Conservation (phyloP, 2,888 invertebrate species). For the Nematopogon swammerdamellus region DNA sequence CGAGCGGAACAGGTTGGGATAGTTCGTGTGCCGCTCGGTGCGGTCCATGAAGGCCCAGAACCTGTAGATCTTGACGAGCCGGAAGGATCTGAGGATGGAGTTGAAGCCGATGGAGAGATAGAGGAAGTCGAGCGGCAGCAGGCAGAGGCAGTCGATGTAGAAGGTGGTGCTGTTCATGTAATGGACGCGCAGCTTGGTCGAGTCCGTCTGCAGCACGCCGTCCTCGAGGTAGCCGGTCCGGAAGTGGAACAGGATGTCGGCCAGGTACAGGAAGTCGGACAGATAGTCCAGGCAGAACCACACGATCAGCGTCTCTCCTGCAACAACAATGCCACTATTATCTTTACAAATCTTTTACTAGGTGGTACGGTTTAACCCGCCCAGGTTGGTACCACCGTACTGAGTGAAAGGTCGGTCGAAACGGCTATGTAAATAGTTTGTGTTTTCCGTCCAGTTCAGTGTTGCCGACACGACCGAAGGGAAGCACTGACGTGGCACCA, state of each 20-base stretch:
- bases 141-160: slow-evolving; percentile 97
- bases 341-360: too few species aligned
- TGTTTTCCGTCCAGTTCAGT: too few species aligned
- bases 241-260: slow-evolving; percentile 97
- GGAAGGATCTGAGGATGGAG: slow-evolving; percentile 92
- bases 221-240: slow-evolving; percentile 97
- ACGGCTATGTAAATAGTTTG: too few species aligned
- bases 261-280: slow-evolving; percentile 92
- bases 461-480: too few species aligned
- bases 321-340: slow-evolving; percentile 23
- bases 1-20: slow-evolving; percentile 94
- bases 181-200: slow-evolving; percentile 88
- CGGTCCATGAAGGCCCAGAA: slow-evolving; percentile 99
- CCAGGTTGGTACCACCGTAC: too few species aligned
- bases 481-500: too few species aligned
- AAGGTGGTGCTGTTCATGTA: slow-evolving; percentile 98
- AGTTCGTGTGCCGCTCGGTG: slow-evolving; percentile 97
- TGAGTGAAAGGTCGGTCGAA: too few species aligned
- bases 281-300: slow-evolving; percentile 98
- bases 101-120: slow-evolving; percentile 97
- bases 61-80: slow-evolving; percentile 95
- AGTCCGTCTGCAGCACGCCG: slow-evolving; percentile 95
- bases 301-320: slow-evolving; percentile 81
- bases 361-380: too few species aligned
- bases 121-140: slow-evolving; percentile 95